Evolutionary conservation across 1,140 invertebrate genomes (phyloP).

Genomic region (Mamestra configurata): DNA sequence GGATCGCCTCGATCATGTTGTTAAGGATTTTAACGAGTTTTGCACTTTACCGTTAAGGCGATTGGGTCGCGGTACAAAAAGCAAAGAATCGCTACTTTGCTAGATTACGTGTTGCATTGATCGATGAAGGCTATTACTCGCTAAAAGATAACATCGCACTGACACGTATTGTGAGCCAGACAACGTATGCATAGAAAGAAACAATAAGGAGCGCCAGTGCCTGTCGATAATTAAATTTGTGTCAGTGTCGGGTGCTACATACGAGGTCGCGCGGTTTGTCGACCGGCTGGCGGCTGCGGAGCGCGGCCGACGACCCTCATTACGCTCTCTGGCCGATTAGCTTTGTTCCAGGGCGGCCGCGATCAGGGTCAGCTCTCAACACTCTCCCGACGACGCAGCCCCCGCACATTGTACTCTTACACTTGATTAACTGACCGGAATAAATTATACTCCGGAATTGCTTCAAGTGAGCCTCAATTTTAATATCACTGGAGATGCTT

Average conservation of each 20-base stretch:
- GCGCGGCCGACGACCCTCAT: constrained; percentile 53
- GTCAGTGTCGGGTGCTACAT: constrained; percentile 34
- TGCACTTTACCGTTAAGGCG: neutral
- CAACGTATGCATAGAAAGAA: neutral
- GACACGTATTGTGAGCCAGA: neutral
- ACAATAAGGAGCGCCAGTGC: neutral
- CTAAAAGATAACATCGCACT: neutral
- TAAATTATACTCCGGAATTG: constrained; percentile 11
- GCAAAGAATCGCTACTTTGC: neutral
- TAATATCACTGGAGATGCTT: constrained; percentile 13
- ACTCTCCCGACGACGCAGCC: constrained; percentile 17
- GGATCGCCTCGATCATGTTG: no score
- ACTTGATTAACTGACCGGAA: constrained; percentile 17
- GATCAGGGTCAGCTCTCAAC: constrained; percentile 54
- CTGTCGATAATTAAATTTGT: constrained; percentile 47
- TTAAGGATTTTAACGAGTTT: neutral
- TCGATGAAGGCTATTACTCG: neutral
- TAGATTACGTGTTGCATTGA: neutral
- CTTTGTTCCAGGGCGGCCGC: constrained; percentile 28
- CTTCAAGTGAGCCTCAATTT: constrained; percentile 25
- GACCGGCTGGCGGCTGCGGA: constrained; percentile 37
- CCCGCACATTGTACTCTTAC: constrained; percentile 29
- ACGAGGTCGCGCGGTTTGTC: constrained; percentile 48
- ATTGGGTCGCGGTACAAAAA: neutral
- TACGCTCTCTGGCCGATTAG: constrained; percentile 53